Percentiles rank a stretch among this genome's conserved stretches.
These are phyloP conservation scores for Argya squamiceps DNA, from an alignment of 2,797 vertebrate species.

Conservation along the genomic window DNA sequence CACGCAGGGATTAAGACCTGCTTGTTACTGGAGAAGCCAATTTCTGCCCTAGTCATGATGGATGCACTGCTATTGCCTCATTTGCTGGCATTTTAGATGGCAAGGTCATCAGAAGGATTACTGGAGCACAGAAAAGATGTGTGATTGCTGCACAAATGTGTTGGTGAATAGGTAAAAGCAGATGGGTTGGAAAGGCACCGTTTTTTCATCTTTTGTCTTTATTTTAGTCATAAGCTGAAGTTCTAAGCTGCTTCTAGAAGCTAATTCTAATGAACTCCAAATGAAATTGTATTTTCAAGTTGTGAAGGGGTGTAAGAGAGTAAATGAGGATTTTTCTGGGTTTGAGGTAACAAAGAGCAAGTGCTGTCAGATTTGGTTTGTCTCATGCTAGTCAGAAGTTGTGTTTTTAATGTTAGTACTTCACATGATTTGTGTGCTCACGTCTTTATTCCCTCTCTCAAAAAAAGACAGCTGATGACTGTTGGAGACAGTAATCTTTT, in stretches of 20 bases:
- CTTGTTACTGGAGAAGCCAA: neutral
- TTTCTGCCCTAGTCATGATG: neutral
- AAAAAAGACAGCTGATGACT: neutral
- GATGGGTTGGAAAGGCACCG: neutral
- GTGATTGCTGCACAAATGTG: neutral
- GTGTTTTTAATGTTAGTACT: neutral
- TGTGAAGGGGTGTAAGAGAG: neutral
- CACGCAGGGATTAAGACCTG: neutral
- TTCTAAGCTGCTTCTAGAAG: neutral
- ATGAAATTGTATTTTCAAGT: neutral
- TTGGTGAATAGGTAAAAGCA: neutral
- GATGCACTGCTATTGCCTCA: neutral
- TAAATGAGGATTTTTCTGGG: neutral
- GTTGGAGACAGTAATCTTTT: neutral
- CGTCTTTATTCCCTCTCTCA: fast-evolving
- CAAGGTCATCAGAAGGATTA: neutral
- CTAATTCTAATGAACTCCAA: neutral
- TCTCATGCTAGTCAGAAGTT: neutral
- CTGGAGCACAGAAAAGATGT: neutral
- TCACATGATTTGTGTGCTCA: neutral
- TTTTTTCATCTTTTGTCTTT: neutral
- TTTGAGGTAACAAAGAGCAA: neutral
- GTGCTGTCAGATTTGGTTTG: neutral
- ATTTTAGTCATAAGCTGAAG: neutral
- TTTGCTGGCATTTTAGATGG: neutral